Evolutionary conservation across 1,140 invertebrate genomes (phyloP).

Genomic region (Drosophila pachea): DNA sequence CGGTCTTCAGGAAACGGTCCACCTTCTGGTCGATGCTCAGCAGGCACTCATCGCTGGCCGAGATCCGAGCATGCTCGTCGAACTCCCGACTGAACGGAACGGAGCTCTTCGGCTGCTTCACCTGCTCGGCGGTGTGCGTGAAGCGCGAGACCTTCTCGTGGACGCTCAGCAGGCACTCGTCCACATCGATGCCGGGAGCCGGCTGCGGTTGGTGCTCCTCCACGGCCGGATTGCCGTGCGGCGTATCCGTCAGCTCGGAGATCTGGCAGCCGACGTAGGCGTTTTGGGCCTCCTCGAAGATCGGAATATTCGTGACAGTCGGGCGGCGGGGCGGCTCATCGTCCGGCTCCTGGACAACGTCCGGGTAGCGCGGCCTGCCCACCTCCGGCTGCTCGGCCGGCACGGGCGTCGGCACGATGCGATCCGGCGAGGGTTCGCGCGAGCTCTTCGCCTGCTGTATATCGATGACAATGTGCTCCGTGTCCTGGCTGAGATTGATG

Average conservation of each 20-base stretch:
- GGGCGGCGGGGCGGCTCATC: constrained; percentile 80
- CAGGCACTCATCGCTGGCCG: constrained; percentile 82
- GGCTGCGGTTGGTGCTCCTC: constrained; percentile 39
- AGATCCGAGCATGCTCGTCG: constrained; percentile 76
- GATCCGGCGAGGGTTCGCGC: constrained; percentile 84
- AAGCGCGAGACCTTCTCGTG: constrained; percentile 83
- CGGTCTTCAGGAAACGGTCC: constrained; percentile 82
- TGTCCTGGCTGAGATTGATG: constrained; percentile 79
- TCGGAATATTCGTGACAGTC: constrained; percentile 76
- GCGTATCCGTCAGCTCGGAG: constrained; percentile 62
- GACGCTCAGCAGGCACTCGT: constrained; percentile 81
- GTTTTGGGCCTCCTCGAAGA: constrained; percentile 75
- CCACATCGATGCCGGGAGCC: constrained; percentile 35
- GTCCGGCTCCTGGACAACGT: constrained; percentile 85
- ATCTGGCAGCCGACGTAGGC: constrained; percentile 75
- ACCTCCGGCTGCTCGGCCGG: constrained; percentile 80
- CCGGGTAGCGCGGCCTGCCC: constrained; percentile 84
- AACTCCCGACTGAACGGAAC: constrained; percentile 64
- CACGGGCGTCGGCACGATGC: constrained; percentile 83
- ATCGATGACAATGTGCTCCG: constrained; percentile 82
- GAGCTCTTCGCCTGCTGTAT: constrained; percentile 85
- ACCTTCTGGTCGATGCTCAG: constrained; percentile 85
- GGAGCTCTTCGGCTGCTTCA: constrained; percentile 72
- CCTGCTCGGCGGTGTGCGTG: constrained; percentile 78
- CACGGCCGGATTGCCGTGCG: constrained; percentile 65